phyloP scores from a whole-genome alignment of 2,888 invertebrate genomes.

The Lasioglossum malachurum region DNA sequence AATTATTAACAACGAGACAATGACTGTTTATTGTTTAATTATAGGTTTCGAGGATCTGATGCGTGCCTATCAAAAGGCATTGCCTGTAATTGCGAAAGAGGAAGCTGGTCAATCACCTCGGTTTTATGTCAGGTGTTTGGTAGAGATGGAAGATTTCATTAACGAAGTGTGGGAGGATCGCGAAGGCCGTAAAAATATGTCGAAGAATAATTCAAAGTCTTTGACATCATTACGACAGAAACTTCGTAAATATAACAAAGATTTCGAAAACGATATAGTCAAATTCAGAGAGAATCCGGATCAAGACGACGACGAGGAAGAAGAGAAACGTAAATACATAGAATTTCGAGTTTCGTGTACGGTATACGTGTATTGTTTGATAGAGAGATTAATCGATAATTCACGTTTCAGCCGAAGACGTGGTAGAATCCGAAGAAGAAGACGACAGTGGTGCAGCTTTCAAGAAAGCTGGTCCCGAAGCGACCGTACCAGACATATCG shows the following conservation, averaged over 20 bases:
- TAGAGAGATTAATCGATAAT: slow-evolving; percentile 23
- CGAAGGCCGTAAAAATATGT: slow-evolving; percentile 93
- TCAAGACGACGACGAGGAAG: slow-evolving; percentile 94
- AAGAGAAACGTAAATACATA: slow-evolving; percentile 87
- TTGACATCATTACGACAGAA: slow-evolving; percentile 97
- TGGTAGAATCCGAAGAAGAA: slow-evolving; percentile 88
- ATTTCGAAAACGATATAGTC: slow-evolving; percentile 94
- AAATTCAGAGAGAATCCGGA: slow-evolving; percentile 95
- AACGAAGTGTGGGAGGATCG: slow-evolving; percentile 97
- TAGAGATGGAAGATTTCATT: slow-evolving; percentile 96
- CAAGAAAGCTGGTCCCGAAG: slow-evolving; percentile 83
- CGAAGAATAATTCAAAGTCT: slow-evolving; percentile 97
- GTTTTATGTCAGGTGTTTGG: slow-evolving; percentile 94
- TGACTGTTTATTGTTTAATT: not conserved
- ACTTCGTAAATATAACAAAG: slow-evolving; percentile 96
- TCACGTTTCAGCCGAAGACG: slow-evolving; percentile 86
- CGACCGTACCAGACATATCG: slow-evolving; percentile 81
- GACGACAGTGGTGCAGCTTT: slow-evolving; percentile 81
- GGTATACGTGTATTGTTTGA: slow-evolving; percentile 1
- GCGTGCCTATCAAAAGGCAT: slow-evolving; percentile 95
- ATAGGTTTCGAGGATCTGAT: slow-evolving; percentile 96
- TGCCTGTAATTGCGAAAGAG: slow-evolving; percentile 96
- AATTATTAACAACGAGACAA: no score
- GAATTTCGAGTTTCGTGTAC: not conserved
- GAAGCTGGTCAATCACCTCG: slow-evolving; percentile 96